These are phyloP conservation scores for Barypeithes pellucidus DNA, from an alignment of 2,888 invertebrate genomes.

Conservation along the genomic window DNA sequence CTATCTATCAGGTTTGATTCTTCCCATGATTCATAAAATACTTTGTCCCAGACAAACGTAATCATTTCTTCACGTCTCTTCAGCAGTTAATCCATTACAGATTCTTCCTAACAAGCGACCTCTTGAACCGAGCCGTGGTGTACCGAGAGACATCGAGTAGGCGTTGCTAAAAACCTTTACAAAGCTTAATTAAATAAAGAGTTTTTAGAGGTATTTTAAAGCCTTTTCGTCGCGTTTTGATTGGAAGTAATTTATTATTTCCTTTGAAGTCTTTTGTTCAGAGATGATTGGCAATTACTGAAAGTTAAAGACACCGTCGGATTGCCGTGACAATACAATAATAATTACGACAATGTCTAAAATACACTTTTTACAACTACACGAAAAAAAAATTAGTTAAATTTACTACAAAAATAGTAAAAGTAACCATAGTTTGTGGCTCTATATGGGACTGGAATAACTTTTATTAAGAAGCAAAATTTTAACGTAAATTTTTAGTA, in stretches of 20 bases:
- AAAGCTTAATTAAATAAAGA: slow-evolving; percentile 52
- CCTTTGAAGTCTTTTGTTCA: slow-evolving; percentile 11
- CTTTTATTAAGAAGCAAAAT: too few relatives aligned
- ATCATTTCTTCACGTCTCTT: slow-evolving; percentile 33
- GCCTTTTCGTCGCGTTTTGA: slow-evolving; percentile 28
- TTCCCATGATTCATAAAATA: too few relatives aligned
- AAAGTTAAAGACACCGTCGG: background rate
- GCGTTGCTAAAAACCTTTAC: slow-evolving; percentile 50
- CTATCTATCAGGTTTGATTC: too few relatives aligned
- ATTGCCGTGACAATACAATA: slow-evolving; percentile 3
- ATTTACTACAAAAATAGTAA: too few relatives aligned
- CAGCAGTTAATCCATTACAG: slow-evolving; percentile 52
- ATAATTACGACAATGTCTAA: background rate
- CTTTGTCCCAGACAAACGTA: slow-evolving; percentile 28
- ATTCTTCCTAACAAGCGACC: slow-evolving; percentile 46
- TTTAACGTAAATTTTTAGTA: too few relatives aligned
- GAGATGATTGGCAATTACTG: slow-evolving; percentile 12
- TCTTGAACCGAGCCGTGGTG: slow-evolving; percentile 47
- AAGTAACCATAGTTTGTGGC: too few relatives aligned
- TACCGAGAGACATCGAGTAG: slow-evolving; percentile 47
- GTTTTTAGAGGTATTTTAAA: slow-evolving; percentile 34
- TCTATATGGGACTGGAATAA: too few relatives aligned
- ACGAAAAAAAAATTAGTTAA: too few relatives aligned
- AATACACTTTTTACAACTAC: too few relatives aligned
- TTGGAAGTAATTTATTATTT: slow-evolving; percentile 23